These are phyloP conservation scores for Prunella strophiata DNA, from an alignment of 2,797 vertebrate genomes.

Conservation along the genomic window DNA sequence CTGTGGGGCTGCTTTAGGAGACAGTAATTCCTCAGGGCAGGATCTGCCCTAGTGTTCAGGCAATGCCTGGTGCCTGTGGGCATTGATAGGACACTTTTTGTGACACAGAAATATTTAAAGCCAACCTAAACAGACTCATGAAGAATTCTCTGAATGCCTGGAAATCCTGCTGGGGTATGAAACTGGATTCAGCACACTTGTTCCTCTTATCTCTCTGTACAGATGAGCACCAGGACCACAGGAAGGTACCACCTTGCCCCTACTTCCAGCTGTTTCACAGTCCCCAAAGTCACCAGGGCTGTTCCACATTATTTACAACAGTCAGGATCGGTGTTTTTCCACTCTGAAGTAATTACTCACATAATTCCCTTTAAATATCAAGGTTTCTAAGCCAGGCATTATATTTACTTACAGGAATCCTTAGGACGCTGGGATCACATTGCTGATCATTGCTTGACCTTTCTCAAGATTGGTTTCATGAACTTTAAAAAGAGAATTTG, in stretches of 20 bases:
- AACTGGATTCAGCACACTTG: background rate
- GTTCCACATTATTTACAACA: background rate
- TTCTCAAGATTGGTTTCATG: conserved; percentile 69
- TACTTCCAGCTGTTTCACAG: background rate
- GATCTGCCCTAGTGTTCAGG: background rate
- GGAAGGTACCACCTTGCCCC: background rate
- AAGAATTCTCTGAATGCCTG: background rate
- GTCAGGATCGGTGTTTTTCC: background rate
- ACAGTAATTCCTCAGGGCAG: background rate
- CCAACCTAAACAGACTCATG: background rate
- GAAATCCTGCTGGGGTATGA: background rate
- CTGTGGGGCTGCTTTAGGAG: background rate
- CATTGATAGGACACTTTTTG: background rate
- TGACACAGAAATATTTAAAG: background rate
- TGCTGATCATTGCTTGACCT: conserved; percentile 61
- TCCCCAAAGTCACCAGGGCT: background rate
- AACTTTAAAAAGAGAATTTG: conserved; percentile 67
- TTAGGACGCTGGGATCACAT: conserved; percentile 14
- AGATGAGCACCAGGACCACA: background rate
- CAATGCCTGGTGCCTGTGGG: background rate
- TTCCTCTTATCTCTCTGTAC: background rate
- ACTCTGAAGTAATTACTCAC: conserved; percentile 35
- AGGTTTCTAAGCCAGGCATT: conserved; percentile 7
- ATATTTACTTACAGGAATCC: conserved; percentile 48
- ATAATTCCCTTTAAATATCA: conserved; percentile 37